These are phyloP conservation scores for Microtus oregoni DNA, from an alignment of 2,113 vertebrate genomes.

Conservation along the genomic window DNA sequence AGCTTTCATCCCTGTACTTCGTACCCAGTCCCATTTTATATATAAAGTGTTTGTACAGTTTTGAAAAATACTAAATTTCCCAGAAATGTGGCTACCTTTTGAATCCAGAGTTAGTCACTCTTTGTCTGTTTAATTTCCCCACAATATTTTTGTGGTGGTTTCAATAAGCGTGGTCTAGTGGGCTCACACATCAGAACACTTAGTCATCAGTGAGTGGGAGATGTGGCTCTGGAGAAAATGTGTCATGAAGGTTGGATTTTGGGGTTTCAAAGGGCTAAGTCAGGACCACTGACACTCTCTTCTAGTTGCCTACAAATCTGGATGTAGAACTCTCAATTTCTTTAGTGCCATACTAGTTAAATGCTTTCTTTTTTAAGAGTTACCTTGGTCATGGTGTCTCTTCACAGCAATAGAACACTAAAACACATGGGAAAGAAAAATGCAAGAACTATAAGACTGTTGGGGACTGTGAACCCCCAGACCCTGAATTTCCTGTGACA, in stretches of 20 bases:
- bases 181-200: background rate
- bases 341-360: background rate
- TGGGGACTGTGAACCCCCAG: too few relatives aligned
- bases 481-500: too few relatives aligned
- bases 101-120: background rate
- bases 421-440: background rate
- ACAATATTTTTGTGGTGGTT: background rate
- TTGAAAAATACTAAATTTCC: background rate
- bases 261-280: background rate
- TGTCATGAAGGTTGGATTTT: background rate
- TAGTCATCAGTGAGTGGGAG: background rate
- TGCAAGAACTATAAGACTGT: background rate
- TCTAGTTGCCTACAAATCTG: background rate
- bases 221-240: background rate
- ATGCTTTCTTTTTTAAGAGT: background rate
- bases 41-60: background rate
- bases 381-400: background rate
- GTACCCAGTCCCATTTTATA: background rate
- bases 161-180: background rate
- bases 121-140: background rate
- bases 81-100: background rate
- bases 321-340: background rate
- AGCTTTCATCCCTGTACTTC: background rate
- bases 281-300: background rate
- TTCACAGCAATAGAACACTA: background rate